A percentile compares a stretch with the other conserved stretches of the same genome.
phyloP scores from a whole-genome alignment of 1,140 invertebrate genomes.

The Pogonus chalceus region DNA sequence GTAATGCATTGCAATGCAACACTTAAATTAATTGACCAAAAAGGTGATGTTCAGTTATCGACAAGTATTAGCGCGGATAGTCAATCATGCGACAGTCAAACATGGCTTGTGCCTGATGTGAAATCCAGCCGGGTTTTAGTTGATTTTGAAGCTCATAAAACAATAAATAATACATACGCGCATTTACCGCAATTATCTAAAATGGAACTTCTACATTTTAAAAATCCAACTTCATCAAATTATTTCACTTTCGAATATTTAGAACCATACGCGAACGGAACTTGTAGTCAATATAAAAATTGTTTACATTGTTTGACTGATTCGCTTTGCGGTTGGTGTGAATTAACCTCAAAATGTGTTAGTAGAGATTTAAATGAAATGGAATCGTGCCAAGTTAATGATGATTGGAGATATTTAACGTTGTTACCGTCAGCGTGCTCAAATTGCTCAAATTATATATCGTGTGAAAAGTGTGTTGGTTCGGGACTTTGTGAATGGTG shows the following conservation, averaged over 20 bases:
- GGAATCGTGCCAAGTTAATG: slow-evolving; percentile 40
- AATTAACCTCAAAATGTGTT: slow-evolving; percentile 54
- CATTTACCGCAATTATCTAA: slow-evolving; percentile 53
- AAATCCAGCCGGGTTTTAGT: slow-evolving; percentile 50
- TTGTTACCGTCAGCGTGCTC: slow-evolving; percentile 70
- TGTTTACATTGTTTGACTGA: slow-evolving; percentile 84
- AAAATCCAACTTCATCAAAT: slow-evolving; percentile 59
- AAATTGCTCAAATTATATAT: slow-evolving; percentile 80
- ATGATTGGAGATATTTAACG: slow-evolving; percentile 68
- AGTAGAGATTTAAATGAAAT: slow-evolving; percentile 52
- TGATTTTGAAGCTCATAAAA: slow-evolving; percentile 58
- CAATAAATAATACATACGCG: slow-evolving; percentile 39
- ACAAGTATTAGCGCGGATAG: slow-evolving; percentile 58
- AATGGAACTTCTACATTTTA: slow-evolving; percentile 69
- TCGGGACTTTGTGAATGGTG: slow-evolving; percentile 76
- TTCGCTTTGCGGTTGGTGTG: slow-evolving; percentile 84
- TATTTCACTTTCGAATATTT: slow-evolving; percentile 81
- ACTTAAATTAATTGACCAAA: slow-evolving; percentile 40
- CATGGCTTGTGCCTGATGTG: slow-evolving; percentile 44
- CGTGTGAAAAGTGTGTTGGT: slow-evolving; percentile 63
- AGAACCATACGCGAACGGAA: slow-evolving; percentile 71
- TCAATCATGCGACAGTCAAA: slow-evolving; percentile 49
- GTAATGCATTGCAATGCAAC: slow-evolving; percentile 58
- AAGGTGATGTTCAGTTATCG: slow-evolving; percentile 32
- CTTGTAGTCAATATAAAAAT: slow-evolving; percentile 68